Evolutionary conservation across 2,113 vertebrate species (phyloP), one percentile per base, ranked within the genome.

Genomic region (Bucco capensis): DNA sequence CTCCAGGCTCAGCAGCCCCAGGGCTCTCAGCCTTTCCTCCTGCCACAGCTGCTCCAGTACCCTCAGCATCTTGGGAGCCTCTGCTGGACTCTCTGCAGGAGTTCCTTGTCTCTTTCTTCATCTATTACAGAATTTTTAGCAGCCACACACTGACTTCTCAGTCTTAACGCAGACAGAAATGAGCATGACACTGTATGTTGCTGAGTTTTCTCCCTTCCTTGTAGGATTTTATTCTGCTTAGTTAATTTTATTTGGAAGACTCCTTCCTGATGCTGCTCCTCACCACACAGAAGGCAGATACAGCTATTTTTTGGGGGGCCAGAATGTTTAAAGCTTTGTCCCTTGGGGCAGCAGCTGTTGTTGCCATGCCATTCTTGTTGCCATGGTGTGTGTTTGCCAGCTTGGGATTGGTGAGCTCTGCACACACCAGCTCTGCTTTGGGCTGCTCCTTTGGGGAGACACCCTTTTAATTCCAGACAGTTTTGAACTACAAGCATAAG

Each of bases 331-430:
- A 73, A 79, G n/a, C 12, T 8, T 46, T 84, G 15, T 38, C 71
- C 33, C 93, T 91, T 35, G 79, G 91, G 83, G 79, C 56, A 74
- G 88, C 93, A 95, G 88, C 90, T 37, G 82, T 71, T 5, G 96
- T 96, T 97, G 94, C 95, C 88, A 93, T 91, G 96, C 90, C 9
- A 30, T 37, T 79, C 33, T 62, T 2, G 95, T 96, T 97, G 96
- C 96, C 86, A 96, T 86, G 96, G 93, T n/a, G n/a, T 86, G 76
- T 74, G 44, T 5, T 12, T 83, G 81, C 81, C 72, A 81, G 89
- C 33, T 28, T 61, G 93, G 77, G 62, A 92, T 92, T 94, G 92
- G 92, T 53, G 42, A 21, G 42, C 54, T 78, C 54, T 53, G 42
- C 58, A 27, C 46, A 22, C 57, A 10, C 56, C 31, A 3, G 44